These are phyloP conservation scores for Drosophila nannoptera DNA, from an alignment of 1,140 invertebrate species.

Conservation along the genomic window DNA sequence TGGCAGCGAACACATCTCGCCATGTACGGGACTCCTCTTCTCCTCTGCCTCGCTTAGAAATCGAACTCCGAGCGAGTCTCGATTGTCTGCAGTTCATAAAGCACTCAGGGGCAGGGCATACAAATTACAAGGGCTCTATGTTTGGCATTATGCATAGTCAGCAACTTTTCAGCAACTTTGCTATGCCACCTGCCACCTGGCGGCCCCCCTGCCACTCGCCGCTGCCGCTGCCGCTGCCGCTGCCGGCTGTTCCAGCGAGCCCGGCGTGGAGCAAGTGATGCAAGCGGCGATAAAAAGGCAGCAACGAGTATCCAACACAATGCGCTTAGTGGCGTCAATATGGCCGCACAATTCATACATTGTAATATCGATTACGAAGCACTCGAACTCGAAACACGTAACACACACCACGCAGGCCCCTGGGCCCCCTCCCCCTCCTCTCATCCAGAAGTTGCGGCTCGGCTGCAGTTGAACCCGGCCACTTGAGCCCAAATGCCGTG, in stretches of 20 bases:
- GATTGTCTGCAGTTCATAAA: conserved; percentile 43
- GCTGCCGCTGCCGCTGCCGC: too few relatives aligned
- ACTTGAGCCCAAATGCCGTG: conserved; percentile 43
- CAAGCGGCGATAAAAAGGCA: conserved; percentile 53
- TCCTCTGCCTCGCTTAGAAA: conserved; percentile 5
- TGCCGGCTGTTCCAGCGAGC: too few relatives aligned
- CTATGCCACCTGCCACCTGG: conserved; percentile 15
- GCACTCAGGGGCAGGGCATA: conserved; percentile 28
- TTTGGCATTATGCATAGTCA: conserved; percentile 33
- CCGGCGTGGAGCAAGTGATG: conserved; percentile 31
- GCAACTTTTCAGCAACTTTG: conserved; percentile 44
- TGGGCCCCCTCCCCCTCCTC: not conserved
- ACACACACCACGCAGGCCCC: conserved; percentile 15
- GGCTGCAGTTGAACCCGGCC: conserved; percentile 32
- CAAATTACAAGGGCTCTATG: conserved; percentile 5
- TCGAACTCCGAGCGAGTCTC: conserved; percentile 19
- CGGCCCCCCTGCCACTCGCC: not conserved
- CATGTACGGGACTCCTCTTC: too few relatives aligned
- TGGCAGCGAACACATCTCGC: too few relatives aligned
- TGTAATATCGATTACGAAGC: conserved; percentile 75
- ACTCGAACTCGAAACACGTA: conserved; percentile 54
- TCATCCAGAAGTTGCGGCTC: conserved; percentile 20
- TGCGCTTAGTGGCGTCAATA: conserved; percentile 49
- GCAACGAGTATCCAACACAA: conserved; percentile 56
- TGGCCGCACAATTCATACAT: conserved; percentile 57